Conservation (phyloP, 2,113 vertebrate genomes). For the Lipotes vexillifer region DNA sequence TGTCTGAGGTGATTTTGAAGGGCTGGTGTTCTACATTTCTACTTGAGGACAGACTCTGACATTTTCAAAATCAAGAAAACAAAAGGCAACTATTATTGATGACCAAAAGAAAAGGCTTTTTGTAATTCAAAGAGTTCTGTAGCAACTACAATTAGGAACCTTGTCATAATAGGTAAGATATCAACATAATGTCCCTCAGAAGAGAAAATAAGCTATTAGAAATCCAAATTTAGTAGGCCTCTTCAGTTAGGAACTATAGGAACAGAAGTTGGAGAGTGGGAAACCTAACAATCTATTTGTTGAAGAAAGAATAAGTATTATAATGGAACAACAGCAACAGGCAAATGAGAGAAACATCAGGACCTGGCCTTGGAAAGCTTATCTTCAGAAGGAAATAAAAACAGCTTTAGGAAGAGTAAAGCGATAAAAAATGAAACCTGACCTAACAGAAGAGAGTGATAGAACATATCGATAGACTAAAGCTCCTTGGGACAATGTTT, state of each 20-base stretch:
- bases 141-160: neutral
- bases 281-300: slow-evolving; percentile 19
- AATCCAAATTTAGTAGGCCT: neutral
- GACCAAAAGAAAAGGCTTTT: neutral
- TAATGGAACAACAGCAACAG: neutral
- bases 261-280: neutral
- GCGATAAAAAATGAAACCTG: neutral
- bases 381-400: slow-evolving; percentile 24
- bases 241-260: slow-evolving; percentile 28
- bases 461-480: neutral
- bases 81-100: slow-evolving; percentile 31
- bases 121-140: slow-evolving; percentile 1
- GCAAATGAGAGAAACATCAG: neutral
- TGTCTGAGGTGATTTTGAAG: neutral
- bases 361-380: neutral
- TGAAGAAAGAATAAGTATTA: slow-evolving; percentile 1
- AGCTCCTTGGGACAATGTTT: neutral
- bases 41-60: neutral
- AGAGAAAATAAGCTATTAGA: slow-evolving; percentile 25
- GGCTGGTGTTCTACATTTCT: slow-evolving; percentile 2
- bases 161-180: slow-evolving; percentile 1
- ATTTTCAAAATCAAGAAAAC: slow-evolving; percentile 42
- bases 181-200: slow-evolving; percentile 19
- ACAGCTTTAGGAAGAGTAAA: slow-evolving; percentile 13
- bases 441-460: neutral